These are phyloP conservation scores for Aquatica leii DNA, from an alignment of 2,888 invertebrate species.

Conservation along the genomic window DNA sequence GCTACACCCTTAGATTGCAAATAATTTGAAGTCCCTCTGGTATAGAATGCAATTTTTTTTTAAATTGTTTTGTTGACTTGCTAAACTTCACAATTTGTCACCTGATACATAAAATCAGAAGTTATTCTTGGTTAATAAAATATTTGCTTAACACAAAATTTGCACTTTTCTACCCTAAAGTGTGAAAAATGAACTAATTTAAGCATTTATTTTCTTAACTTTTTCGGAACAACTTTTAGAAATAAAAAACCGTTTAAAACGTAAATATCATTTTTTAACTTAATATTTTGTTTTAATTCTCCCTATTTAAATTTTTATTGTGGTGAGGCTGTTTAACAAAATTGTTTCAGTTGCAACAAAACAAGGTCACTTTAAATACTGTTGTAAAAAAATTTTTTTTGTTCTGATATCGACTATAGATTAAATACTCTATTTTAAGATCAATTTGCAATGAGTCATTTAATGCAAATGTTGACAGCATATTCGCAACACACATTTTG, in stretches of 20 bases:
- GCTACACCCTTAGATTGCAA: too few relatives aligned
- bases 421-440: not conserved
- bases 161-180: constrained; percentile 24
- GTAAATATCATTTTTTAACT: not conserved
- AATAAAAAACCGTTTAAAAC: not conserved
- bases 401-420: not conserved
- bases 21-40: too few relatives aligned
- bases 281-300: not conserved
- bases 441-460: not conserved
- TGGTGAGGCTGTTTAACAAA: not conserved
- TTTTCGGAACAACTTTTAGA: constrained; percentile 19
- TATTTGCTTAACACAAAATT: constrained; percentile 24
- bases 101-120: constrained; percentile 18
- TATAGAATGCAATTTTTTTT: too few relatives aligned
- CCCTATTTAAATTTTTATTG: not conserved
- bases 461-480: not conserved
- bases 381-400: not conserved
- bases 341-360: not conserved
- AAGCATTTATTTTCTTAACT: constrained; percentile 24
- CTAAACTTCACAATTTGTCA: constrained; percentile 23
- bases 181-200: constrained; percentile 30
- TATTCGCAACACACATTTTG: not conserved
- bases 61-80: not conserved
- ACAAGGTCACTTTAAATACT: not conserved
- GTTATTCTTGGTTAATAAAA: constrained; percentile 33